Percentiles rank a stretch among this genome's conserved stretches.
phyloP scores from a whole-genome alignment of 2,888 invertebrate species.

The Stenodera caucasica region DNA sequence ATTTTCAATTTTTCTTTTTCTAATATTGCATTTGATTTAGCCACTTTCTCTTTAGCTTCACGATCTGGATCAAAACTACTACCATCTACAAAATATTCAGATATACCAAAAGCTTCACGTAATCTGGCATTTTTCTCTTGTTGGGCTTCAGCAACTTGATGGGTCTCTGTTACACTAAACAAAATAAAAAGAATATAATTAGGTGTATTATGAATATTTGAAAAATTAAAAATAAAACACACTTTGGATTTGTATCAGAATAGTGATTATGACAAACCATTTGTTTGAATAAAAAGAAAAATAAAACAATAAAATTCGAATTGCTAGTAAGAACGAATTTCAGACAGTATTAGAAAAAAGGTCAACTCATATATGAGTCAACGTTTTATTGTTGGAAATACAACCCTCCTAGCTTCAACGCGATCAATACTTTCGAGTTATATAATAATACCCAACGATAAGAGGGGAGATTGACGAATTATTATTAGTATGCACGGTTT shows the following conservation, averaged over 20 bases:
- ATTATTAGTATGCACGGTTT: background rate
- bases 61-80: slow-evolving; percentile 86
- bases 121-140: slow-evolving; percentile 92
- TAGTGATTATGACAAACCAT: slow-evolving; percentile 41
- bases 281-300: background rate
- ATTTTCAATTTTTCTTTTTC: slow-evolving; percentile 50
- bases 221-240: slow-evolving; percentile 11
- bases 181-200: slow-evolving; percentile 14
- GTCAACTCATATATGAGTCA: background rate
- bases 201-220: background rate
- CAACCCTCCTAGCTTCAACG: background rate
- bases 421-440: slow-evolving; percentile 22
- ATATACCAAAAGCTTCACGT: slow-evolving; percentile 93
- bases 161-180: slow-evolving; percentile 88
- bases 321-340: background rate
- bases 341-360: background rate
- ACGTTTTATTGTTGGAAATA: background rate
- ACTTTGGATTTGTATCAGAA: slow-evolving; percentile 33
- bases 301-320: no score
- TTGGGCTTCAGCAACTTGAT: slow-evolving; percentile 94
- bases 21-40: slow-evolving; percentile 56
- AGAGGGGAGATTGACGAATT: background rate
- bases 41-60: slow-evolving; percentile 62
- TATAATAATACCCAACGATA: background rate
- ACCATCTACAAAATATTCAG: slow-evolving; percentile 91